Evolutionary conservation across 2,888 invertebrate genomes (phyloP), one percentile per base, ranked within the genome.

Genomic region (Criorhina ranunculi): DNA sequence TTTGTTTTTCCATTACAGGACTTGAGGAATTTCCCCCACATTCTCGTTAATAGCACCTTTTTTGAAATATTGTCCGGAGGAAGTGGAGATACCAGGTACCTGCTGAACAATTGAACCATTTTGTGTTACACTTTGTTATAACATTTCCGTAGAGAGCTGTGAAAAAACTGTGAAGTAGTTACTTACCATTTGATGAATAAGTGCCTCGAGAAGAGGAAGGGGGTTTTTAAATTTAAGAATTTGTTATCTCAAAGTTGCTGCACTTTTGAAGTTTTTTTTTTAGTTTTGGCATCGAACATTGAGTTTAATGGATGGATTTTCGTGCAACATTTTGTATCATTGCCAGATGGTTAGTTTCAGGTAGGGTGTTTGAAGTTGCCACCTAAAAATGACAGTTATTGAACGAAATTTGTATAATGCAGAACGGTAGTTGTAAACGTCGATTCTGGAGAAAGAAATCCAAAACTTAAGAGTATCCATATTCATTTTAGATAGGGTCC

Each of bases 51-150:
- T 33, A 33, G 55, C 35, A 64, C 57, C 12, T 49, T 64, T 42
- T 37, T 17, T 12, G 12, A 12, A 60, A 44, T 44, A 31, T 44
- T 37, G 46, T 35, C 33, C 35, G 40, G 53, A 51, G 49, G 46
- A 49, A 31, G 35, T 4, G 24, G 7, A 8, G 12, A 12, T 51
- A 51, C 8, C 5, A 6, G 12, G n/a, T n/a, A n/a, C n/a, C 7
- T 51, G 57, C 37, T 37, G 35, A 19, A 37, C 24, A 40, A 55
- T 33, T 33, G 53, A 31, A 62, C 33, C 60, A 49, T 49, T 72
- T 49, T 62, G 64, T 72, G 72, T 57, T 55, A 53, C 70, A 66
- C 42, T 66, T 46, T 55, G 75, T 57, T 24, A 11, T 12, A n/a
- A 37, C 44, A 49, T 44, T 66, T 55, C 33, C 33, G 33, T 29